A percentile compares a stretch with the other conserved stretches of the same genome.
These are phyloP conservation scores for Ginglymostoma cirratum DNA, from an alignment of 2,113 vertebrate genomes.

Conservation along the genomic window DNA sequence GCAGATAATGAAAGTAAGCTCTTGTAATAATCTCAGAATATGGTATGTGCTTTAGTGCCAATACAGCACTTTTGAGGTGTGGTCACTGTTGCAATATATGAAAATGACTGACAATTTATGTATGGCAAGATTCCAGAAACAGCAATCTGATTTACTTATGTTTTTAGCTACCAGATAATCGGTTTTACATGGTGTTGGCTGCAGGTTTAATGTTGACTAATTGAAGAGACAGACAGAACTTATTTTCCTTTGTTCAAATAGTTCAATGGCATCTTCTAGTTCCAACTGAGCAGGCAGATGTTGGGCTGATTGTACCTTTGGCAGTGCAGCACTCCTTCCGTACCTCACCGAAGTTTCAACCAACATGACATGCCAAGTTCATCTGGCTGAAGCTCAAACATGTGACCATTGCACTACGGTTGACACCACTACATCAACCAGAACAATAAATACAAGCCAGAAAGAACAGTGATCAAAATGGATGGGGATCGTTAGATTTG, in stretches of 20 bases:
- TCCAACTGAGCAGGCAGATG: not conserved
- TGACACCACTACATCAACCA: not conserved
- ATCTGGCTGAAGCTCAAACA: not conserved
- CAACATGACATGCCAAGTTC: not conserved
- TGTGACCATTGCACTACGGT: not conserved
- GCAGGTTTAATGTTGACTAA: not conserved
- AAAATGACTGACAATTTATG: not conserved
- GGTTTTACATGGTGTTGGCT: not conserved
- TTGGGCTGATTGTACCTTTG: not conserved
- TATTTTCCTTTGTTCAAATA: not conserved
- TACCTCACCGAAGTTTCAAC: not conserved
- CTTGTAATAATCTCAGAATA: not conserved
- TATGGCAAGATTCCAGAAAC: not conserved
- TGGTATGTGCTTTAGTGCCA: not conserved
- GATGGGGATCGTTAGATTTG: not conserved
- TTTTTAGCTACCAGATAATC: not conserved
- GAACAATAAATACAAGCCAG: not conserved
- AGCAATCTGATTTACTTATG: not conserved
- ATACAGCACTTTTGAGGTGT: not conserved
- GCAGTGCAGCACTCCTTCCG: not conserved
- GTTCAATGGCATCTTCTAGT: not conserved
- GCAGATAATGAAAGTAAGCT: not conserved
- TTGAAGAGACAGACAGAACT: not conserved
- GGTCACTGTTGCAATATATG: not conserved
- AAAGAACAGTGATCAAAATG: not conserved